These are phyloP conservation scores for Antechinus flavipes DNA, from an alignment of 2,113 vertebrate genomes.

Conservation along the genomic window DNA sequence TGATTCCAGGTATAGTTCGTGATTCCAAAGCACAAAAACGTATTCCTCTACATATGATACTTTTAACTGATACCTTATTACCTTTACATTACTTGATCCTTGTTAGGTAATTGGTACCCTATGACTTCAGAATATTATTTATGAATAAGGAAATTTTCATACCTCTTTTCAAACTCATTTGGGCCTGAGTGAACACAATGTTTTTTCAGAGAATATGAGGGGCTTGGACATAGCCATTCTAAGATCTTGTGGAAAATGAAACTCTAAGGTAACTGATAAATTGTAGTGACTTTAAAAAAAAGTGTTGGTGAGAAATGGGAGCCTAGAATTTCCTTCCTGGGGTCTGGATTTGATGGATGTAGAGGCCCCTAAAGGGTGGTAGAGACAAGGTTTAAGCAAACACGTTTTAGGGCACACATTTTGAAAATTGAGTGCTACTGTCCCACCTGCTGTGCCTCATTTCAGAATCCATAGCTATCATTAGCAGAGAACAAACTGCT, in stretches of 20 bases:
- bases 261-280: conserved; percentile 73
- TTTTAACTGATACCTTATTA: background rate
- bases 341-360: conserved; percentile 78
- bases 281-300: conserved; percentile 58
- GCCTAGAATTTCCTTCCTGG: conserved; percentile 71
- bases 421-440: conserved; percentile 78
- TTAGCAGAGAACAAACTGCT: conserved; percentile 78
- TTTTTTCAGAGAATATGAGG: background rate
- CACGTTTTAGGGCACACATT: conserved; percentile 78
- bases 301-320: conserved; percentile 60
- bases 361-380: conserved; percentile 73
- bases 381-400: conserved; percentile 79
- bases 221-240: conserved; percentile 68
- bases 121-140: conserved; percentile 60
- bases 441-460: conserved; percentile 79
- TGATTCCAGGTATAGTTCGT: background rate
- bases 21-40: background rate
- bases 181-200: conserved; percentile 58
- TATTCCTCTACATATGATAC: background rate
- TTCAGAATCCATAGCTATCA: conserved; percentile 79
- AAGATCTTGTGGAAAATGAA: conserved; percentile 65
- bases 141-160: conserved; percentile 32
- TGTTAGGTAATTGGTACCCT: conserved; percentile 57
- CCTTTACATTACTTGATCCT: background rate
- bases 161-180: conserved; percentile 63